phyloP scores from a whole-genome alignment of 2,888 invertebrate species.

The Dolichomitus sp. region DNA sequence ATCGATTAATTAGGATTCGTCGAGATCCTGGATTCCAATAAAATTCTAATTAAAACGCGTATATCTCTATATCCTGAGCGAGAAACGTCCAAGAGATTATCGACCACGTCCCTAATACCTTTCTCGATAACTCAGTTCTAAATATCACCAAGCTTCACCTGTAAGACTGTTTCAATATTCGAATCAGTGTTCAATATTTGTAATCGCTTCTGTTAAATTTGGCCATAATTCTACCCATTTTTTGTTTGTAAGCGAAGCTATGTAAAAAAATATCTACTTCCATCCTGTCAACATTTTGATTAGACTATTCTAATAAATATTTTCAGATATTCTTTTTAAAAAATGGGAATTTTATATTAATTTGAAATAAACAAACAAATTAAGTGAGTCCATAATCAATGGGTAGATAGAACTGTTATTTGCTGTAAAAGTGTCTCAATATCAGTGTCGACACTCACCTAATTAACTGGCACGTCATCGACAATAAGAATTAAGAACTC shows the following conservation, averaged over 20 bases:
- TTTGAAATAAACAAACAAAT: neutral
- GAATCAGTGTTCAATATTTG: neutral
- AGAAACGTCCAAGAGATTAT: slow-evolving; percentile 9
- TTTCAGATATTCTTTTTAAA: too few relatives aligned
- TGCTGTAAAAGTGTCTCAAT: neutral
- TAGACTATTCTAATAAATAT: too few relatives aligned
- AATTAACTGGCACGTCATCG: neutral
- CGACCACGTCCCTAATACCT: neutral
- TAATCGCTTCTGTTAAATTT: too few relatives aligned
- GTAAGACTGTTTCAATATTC: neutral
- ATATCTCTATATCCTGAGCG: slow-evolving; percentile 9
- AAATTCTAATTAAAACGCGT: slow-evolving; percentile 44
- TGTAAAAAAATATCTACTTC: too few relatives aligned
- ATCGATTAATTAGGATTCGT: slow-evolving; percentile 48
- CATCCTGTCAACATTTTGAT: too few relatives aligned
- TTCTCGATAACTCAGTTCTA: slow-evolving; percentile 14
- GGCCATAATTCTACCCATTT: too few relatives aligned
- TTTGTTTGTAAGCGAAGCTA: too few relatives aligned
- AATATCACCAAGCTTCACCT: neutral
- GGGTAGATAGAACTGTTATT: too few relatives aligned
- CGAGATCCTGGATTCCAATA: slow-evolving; percentile 18
- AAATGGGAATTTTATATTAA: neutral
- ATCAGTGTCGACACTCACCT: neutral
- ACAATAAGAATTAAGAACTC: neutral
- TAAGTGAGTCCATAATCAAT: neutral